phyloP scores from a whole-genome alignment of 2,888 invertebrate genomes.

The Harpalus rubripes region DNA sequence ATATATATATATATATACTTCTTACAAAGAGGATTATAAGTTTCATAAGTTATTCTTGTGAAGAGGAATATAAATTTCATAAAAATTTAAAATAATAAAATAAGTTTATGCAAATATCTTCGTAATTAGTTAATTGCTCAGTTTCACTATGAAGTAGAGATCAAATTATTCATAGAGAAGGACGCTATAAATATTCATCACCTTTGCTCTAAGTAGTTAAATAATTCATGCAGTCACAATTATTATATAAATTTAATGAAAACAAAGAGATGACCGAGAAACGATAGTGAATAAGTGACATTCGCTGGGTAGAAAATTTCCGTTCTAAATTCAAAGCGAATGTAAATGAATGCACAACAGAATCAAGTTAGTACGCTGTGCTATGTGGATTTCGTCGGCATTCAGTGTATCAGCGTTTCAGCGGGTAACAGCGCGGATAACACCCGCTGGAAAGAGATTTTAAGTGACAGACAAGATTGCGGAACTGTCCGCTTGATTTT shows the following conservation, averaged over 20 bases:
- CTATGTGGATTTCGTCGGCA: background rate
- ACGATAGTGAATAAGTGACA: slow-evolving; percentile 41
- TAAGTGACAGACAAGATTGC: slow-evolving; percentile 34
- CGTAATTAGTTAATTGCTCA: background rate
- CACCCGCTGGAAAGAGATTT: slow-evolving; percentile 16
- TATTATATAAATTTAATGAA: slow-evolving; percentile 48
- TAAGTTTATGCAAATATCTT: background rate
- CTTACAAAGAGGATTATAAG: too few relatives aligned
- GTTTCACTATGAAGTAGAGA: background rate
- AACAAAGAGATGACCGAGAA: slow-evolving; percentile 44
- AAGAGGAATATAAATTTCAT: too few relatives aligned
- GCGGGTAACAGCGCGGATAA: slow-evolving; percentile 16
- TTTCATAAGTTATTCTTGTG: too few relatives aligned
- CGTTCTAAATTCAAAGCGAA: slow-evolving; percentile 63
- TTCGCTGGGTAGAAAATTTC: slow-evolving; percentile 57
- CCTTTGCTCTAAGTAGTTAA: background rate
- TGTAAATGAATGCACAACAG: slow-evolving; percentile 59
- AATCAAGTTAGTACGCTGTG: slow-evolving; percentile 31
- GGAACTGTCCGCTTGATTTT: slow-evolving; percentile 6
- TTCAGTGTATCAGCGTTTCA: background rate
- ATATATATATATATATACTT: too few relatives aligned
- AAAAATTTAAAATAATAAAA: too few relatives aligned
- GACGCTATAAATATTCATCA: slow-evolving; percentile 39
- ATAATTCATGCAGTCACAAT: slow-evolving; percentile 44
- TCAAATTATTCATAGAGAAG: slow-evolving; percentile 11